Base-by-base conservation (phyloP, 2,113 vertebrate species). In the Neolamprologus longior region DNA sequence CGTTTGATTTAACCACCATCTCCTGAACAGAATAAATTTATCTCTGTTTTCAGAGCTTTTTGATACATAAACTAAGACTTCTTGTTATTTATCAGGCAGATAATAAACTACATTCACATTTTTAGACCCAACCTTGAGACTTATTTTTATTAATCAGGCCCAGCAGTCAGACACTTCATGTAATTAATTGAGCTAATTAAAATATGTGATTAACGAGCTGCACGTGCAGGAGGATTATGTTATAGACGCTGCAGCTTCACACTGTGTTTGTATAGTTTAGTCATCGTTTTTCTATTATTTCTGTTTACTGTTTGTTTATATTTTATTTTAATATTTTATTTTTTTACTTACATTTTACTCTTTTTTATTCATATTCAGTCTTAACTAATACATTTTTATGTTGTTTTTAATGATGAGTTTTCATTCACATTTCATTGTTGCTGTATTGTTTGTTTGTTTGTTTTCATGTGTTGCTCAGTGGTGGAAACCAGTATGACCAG, bases 81-180 rank as follows among this genome's bases (percentile, higher is more conserved):
- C 10, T 12, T 66, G 15, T 61, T 61, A 21, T 66, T 21, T 66
- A 66, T 66, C 33, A 63, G 58, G 58, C 31, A 63, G 58, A 63
- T n/a, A 35, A 35, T 66, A 37, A 66, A 66, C 61, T 66, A 5
- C 33, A 37, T 21, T 13, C 61, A 13, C 14, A 33, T 66, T 66
- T 5, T 66, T 2, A 7, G 10, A 66, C 61, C 31, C 58, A 63
- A 63, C 31, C 58, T 35, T 12, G 31, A 63, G 19, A 66, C 17
- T n/a, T 63, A 0, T 12, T 63, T 9, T 63, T 35, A 66, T 66
- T 12, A n/a, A 66, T 66, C 31, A 66, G 17, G 31, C 31, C 0
- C 31, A 66, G 17, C 58, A 35, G 54, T 13, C 11, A 4, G 28
- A 0, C 61, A n/a, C 61, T n/a, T n/a, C 31, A 35, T 37, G 31